phyloP scores from a whole-genome alignment of 2,888 invertebrate genomes.

The Nineta flava region DNA sequence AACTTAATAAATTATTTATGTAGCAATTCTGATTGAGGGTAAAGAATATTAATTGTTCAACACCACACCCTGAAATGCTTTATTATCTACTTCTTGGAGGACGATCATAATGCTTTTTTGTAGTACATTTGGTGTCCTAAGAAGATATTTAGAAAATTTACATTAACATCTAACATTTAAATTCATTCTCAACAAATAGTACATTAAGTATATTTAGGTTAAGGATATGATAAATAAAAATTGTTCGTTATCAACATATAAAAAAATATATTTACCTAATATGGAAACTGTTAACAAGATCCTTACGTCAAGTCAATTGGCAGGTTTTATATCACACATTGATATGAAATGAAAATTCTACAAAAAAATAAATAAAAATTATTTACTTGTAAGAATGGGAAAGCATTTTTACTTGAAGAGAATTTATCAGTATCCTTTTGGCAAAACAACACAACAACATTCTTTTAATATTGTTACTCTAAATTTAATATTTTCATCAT shows the following conservation, averaged over 20 bases:
- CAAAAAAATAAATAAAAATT: background rate
- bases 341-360: background rate
- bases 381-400: background rate
- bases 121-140: background rate
- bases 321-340: no score
- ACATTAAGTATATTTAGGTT: no score
- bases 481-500: conserved; percentile 5
- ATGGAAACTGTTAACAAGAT: background rate
- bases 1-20: no score
- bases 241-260: no score
- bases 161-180: background rate
- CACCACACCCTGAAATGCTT: background rate
- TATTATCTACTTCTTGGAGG: background rate
- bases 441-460: conserved; percentile 5
- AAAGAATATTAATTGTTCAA: background rate
- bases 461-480: background rate
- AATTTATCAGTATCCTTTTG: conserved; percentile 9
- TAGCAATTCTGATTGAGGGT: background rate
- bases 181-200: background rate
- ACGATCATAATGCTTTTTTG: background rate
- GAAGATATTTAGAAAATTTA: background rate
- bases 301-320: no score
- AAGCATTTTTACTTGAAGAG: background rate
- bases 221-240: no score
- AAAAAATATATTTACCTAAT: background rate